Base-by-base conservation (phyloP, 2,113 vertebrate genomes). In the Brachionichthys hirsutus region DNA sequence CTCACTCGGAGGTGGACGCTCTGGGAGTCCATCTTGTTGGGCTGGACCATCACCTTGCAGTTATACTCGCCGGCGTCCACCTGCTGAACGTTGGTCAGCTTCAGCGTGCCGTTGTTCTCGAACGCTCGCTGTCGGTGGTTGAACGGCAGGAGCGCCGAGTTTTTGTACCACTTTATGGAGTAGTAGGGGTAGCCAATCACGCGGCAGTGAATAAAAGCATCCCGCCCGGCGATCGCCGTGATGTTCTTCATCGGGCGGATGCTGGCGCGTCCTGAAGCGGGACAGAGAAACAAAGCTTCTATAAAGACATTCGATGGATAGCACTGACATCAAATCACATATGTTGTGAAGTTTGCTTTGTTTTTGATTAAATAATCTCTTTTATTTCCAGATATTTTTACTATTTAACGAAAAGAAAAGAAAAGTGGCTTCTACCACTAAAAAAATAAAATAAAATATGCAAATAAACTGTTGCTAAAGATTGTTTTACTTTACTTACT, bases 111-210 rank as follows among this genome's bases (percentile, higher is more conserved):
- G 0, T 99, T 99, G 90, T 95, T 99, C 80, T 98, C 96, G 36
- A 98, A 99, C 0, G 97, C 97, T 66, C 96, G 93, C 92, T 99
- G 97, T 14, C 97, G 93, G 70, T 99, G 97, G 88, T 99, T 99
- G 67, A 98, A 99, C 0, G 97, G 97, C 13, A 99, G 91, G 78
- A 98, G 89, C 2, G 95, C 95, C 0, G 95, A 96, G 82, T 98
- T 96, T 91, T 98, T 98, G 88, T 97, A 98, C 97, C 97, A 99
- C 78, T 98, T 98, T 85, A 99, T 98, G 82, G 97, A 99, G 87
- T 99, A 99, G 68, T 98, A 98, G 0, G 97, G 97, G 55, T 99
- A 99, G 68, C 97, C 97, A 4, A 99, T 98, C 52, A 99, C 96
- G 0, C 96, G 94, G 40, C 97, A 99, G 89, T 99, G 97, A 55